Percentiles rank a stretch among this genome's conserved stretches.
Conservation (phyloP, 2,797 vertebrate genomes). For the Vespertilio murinus region DNA sequence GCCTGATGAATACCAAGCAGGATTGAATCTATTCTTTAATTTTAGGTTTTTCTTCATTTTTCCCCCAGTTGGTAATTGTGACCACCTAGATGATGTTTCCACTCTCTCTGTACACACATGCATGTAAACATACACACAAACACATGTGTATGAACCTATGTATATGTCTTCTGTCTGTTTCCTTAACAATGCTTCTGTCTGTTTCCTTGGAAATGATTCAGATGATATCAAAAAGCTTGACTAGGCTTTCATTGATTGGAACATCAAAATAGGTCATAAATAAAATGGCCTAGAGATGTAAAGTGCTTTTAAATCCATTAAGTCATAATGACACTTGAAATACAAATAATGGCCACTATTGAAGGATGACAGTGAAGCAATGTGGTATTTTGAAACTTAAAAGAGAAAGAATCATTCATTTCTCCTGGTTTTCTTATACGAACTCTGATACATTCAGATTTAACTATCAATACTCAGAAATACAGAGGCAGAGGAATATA, state of each 20-base stretch:
- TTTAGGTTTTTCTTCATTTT: not conserved
- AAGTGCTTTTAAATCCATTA: slow-evolving; percentile 8
- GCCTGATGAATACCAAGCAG: not conserved
- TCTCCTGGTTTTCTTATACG: not conserved
- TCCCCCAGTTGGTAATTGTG: not conserved
- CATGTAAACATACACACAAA: not conserved
- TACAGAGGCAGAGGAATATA: not conserved
- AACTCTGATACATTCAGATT: not conserved
- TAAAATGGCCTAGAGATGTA: slow-evolving; percentile 5
- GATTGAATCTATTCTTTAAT: not conserved
- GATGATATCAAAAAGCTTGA: not conserved
- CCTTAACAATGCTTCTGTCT: not conserved
- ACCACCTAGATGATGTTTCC: not conserved
- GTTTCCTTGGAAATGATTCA: not conserved
- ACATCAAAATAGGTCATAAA: not conserved
- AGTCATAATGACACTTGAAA: not conserved
- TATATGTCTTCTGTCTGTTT: not conserved
- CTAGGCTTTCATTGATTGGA: not conserved
- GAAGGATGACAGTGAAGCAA: not conserved
- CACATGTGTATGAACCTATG: not conserved
- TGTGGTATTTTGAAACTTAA: not conserved
- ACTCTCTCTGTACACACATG: not conserved
- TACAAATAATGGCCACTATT: not conserved
- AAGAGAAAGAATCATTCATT: not conserved
- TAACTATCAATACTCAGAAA: not conserved